Conservation (phyloP, 2,888 invertebrate genomes). For the Peribatodes rhomboidaria region DNA sequence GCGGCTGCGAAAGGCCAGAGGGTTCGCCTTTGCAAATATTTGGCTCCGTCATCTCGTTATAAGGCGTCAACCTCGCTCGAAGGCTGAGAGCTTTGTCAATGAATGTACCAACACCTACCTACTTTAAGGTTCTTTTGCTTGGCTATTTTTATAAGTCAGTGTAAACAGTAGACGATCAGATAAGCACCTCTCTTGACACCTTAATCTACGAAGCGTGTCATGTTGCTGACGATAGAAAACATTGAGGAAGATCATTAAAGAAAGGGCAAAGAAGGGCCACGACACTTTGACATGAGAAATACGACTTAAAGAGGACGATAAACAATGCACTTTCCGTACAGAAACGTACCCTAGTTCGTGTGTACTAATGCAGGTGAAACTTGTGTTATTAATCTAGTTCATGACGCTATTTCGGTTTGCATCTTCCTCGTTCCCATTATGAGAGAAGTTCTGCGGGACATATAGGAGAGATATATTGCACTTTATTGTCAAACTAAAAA, state of each 20-base stretch:
- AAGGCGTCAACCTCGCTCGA: slow-evolving; percentile 60
- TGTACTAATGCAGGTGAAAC: neutral
- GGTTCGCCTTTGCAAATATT: slow-evolving; percentile 62
- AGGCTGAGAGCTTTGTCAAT: slow-evolving; percentile 47
- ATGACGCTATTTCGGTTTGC: neutral
- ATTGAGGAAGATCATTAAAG: too few relatives aligned
- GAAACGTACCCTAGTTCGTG: too few relatives aligned
- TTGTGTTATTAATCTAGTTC: neutral
- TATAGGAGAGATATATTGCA: neutral
- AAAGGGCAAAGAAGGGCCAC: too few relatives aligned
- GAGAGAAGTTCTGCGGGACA: neutral
- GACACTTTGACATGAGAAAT: too few relatives aligned
- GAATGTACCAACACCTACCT: slow-evolving; percentile 37
- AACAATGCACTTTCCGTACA: too few relatives aligned
- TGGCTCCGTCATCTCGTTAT: slow-evolving; percentile 63
- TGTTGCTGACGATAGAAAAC: too few relatives aligned
- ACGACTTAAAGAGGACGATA: too few relatives aligned
- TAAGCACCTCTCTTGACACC: too few relatives aligned
- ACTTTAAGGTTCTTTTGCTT: slow-evolving; percentile 32
- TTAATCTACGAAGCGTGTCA: too few relatives aligned
- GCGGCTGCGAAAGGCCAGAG: slow-evolving; percentile 43
- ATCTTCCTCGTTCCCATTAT: neutral
- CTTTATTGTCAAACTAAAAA: neutral
- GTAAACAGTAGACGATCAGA: slow-evolving; percentile 16
- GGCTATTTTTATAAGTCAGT: neutral